Conservation (phyloP, 2,113 vertebrate genomes). For the Podarcis muralis region DNA sequence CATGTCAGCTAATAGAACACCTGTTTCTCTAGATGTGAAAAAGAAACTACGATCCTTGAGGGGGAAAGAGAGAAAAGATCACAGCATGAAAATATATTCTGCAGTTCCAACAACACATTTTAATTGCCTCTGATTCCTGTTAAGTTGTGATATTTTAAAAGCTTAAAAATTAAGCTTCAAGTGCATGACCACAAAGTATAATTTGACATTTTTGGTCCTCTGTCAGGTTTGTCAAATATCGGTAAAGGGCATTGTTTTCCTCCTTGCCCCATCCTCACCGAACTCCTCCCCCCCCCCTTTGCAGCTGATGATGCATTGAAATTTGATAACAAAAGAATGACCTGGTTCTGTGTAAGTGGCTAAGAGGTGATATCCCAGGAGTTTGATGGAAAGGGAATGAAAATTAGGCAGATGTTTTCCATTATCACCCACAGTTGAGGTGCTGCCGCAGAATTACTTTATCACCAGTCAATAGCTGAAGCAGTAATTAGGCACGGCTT, state of each 20-base stretch:
- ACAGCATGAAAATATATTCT: slow-evolving; percentile 11
- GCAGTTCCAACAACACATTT: neutral
- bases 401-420: slow-evolving; percentile 54
- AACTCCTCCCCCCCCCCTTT: neutral
- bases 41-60: fast-evolving
- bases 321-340: slow-evolving; percentile 45
- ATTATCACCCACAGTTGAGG: slow-evolving; percentile 37
- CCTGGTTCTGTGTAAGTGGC: slow-evolving; percentile 51
- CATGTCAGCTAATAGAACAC: neutral
- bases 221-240: slow-evolving; percentile 2
- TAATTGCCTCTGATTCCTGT: neutral
- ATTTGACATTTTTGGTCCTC: slow-evolving; percentile 13
- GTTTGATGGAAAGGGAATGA: slow-evolving; percentile 22
- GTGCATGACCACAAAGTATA: neutral
- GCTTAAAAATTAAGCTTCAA: slow-evolving; percentile 19
- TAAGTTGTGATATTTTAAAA: neutral
- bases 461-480: slow-evolving; percentile 33
- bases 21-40: neutral
- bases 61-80: neutral
- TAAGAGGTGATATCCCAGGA: slow-evolving; percentile 37
- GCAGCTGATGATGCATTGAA: slow-evolving; percentile 37
- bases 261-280: no score
- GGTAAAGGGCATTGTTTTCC: neutral
- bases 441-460: slow-evolving; percentile 31
- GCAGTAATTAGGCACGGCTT: slow-evolving; percentile 9